Percentiles rank a stretch among this genome's conserved stretches.
These are phyloP conservation scores for Bufo gargarizans DNA, from an alignment of 2,113 vertebrate genomes.

Conservation along the genomic window DNA sequence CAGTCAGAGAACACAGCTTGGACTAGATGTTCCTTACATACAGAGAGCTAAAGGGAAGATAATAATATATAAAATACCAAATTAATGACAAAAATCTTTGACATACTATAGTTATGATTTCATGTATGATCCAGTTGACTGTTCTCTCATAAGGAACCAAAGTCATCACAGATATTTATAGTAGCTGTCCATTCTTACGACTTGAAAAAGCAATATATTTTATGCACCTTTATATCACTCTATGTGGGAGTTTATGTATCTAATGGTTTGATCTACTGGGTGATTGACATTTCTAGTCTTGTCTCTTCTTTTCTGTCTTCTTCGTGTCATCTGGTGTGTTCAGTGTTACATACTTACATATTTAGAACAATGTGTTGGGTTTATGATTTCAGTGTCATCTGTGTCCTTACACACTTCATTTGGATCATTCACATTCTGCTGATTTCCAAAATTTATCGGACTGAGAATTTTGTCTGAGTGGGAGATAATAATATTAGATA, in stretches of 20 bases:
- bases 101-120: too few relatives aligned
- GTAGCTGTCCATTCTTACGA: too few relatives aligned
- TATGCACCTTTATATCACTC: too few relatives aligned
- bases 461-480: slow-evolving; percentile 69
- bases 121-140: background rate
- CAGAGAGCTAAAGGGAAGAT: slow-evolving; percentile 56
- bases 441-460: slow-evolving; percentile 84
- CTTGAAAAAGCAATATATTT: too few relatives aligned
- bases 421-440: slow-evolving; percentile 82
- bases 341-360: slow-evolving; percentile 69
- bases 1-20: slow-evolving; percentile 78
- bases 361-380: slow-evolving; percentile 67
- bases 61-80: background rate
- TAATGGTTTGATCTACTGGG: too few relatives aligned
- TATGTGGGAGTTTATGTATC: too few relatives aligned
- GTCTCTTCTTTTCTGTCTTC: too few relatives aligned
- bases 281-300: too few relatives aligned
- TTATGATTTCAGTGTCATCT: slow-evolving; percentile 58
- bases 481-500: background rate
- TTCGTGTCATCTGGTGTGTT: too few relatives aligned
- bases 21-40: slow-evolving; percentile 76
- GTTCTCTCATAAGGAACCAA: background rate
- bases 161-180: background rate
- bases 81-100: too few relatives aligned
- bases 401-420: slow-evolving; percentile 79